Evolutionary conservation across 2,113 vertebrate species (phyloP).

Genomic region (Plecturocebus donacophilus): DNA sequence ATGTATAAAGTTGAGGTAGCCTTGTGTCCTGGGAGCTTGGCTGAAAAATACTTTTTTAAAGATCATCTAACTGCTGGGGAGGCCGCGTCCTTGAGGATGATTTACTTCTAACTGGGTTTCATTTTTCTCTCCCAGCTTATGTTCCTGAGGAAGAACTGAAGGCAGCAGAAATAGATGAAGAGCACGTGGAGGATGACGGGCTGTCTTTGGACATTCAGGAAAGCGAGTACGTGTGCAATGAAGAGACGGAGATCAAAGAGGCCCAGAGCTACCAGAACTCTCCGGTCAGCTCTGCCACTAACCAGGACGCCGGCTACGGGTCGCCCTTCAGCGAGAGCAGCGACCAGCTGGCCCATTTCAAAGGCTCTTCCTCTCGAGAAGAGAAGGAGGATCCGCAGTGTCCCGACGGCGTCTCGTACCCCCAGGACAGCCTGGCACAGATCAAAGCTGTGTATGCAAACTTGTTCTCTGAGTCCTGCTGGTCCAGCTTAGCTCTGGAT

Average conservation of each 20-base stretch:
- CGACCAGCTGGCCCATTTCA: slow-evolving; percentile 93
- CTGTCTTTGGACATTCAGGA: slow-evolving; percentile 94
- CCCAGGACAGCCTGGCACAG: slow-evolving; percentile 97
- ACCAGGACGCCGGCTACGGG: slow-evolving; percentile 96
- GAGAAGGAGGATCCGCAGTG: slow-evolving; percentile 90
- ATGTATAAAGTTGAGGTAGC: neutral
- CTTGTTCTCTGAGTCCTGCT: slow-evolving; percentile 96
- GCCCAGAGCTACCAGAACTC: slow-evolving; percentile 96
- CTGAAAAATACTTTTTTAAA: slow-evolving; percentile 26
- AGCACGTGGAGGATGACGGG: slow-evolving; percentile 91
- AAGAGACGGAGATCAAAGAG: slow-evolving; percentile 93
- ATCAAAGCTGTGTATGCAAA: slow-evolving; percentile 98
- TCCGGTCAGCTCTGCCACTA: slow-evolving; percentile 96
- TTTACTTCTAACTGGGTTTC: slow-evolving; percentile 59
- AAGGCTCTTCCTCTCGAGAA: slow-evolving; percentile 90
- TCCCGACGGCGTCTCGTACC: slow-evolving; percentile 88
- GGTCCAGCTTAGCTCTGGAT: slow-evolving; percentile 95
- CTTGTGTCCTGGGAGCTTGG: neutral
- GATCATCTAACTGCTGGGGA: slow-evolving; percentile 8
- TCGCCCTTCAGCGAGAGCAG: slow-evolving; percentile 97
- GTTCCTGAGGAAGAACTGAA: slow-evolving; percentile 97
- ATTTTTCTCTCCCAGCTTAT: slow-evolving; percentile 92
- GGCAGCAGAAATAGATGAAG: slow-evolving; percentile 92
- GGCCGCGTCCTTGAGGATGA: slow-evolving; percentile 6
- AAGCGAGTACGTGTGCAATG: slow-evolving; percentile 91